These are phyloP conservation scores for Neopipo cinnamomea DNA, from an alignment of 2,113 vertebrate genomes.

Conservation along the genomic window DNA sequence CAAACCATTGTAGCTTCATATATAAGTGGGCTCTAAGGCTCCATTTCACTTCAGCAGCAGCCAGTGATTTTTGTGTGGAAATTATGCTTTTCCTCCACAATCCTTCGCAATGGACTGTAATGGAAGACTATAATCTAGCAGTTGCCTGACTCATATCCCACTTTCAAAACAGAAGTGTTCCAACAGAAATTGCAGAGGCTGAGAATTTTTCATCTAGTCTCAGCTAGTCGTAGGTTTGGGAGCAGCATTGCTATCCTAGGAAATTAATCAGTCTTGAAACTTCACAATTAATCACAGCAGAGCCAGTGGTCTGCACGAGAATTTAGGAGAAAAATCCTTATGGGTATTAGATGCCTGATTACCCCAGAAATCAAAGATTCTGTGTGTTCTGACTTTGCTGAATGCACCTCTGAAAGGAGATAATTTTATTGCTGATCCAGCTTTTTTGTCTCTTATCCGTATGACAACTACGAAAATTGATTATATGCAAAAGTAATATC, in stretches of 20 bases:
- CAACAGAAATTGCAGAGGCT: neutral
- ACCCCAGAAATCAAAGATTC: neutral
- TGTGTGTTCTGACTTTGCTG: neutral
- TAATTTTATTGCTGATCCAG: neutral
- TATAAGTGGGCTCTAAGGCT: neutral
- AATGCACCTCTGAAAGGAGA: neutral
- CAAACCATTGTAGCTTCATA: neutral
- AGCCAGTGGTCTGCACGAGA: neutral
- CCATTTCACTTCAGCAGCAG: neutral
- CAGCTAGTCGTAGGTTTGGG: neutral
- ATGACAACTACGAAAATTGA: conserved; percentile 23
- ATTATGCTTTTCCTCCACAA: neutral
- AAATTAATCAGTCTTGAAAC: conserved; percentile 19
- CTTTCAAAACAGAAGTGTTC: neutral
- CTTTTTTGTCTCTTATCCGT: neutral
- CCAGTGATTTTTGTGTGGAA: neutral
- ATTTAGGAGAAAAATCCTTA: neutral
- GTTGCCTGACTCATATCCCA: neutral
- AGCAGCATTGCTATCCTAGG: neutral
- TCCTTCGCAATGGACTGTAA: neutral
- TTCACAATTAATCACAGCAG: conserved; percentile 1
- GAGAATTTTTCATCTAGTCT: neutral
- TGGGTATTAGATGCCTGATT: neutral
- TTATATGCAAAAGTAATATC: neutral
- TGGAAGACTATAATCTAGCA: neutral